Conservation (phyloP, 2,113 vertebrate species). For the Mesoclemmys tuberculata region DNA sequence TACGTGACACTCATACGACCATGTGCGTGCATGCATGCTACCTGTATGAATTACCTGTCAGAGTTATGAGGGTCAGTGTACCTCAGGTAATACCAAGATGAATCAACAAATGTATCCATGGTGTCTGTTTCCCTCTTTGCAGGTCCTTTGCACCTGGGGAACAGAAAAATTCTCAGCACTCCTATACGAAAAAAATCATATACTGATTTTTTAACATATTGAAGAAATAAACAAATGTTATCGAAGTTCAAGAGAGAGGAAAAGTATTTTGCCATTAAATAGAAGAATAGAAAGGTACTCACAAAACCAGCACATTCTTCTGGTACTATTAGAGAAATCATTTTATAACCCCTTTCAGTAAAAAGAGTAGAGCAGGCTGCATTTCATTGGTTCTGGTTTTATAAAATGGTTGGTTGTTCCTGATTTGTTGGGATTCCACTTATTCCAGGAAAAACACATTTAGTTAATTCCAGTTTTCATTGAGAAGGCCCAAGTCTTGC, state of each 20-base stretch:
- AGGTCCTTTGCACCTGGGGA: conserved; percentile 85
- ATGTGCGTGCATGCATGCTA: neutral
- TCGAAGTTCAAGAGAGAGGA: neutral
- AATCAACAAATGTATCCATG: conserved; percentile 99
- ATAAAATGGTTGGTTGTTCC: neutral
- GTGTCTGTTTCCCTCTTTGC: conserved; percentile 93
- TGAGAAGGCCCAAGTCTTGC: neutral
- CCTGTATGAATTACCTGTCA: conserved; percentile 79
- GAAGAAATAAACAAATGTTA: neutral
- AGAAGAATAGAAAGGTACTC: neutral
- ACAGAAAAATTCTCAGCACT: conserved; percentile 1
- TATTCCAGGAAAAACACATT: conserved; percentile 4
- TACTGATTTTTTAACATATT: neutral
- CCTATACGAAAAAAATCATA: neutral
- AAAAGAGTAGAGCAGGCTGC: neutral
- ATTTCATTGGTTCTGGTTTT: neutral
- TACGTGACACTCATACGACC: neutral
- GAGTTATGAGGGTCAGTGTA: conserved; percentile 91
- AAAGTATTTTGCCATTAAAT: fast-evolving
- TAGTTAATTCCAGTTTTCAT: conserved; percentile 35
- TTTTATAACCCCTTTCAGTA: neutral
- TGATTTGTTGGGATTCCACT: neutral
- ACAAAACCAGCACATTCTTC: fast-evolving
- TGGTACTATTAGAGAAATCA: neutral
- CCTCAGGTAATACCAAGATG: conserved; percentile 95